Evolutionary conservation across 1,140 invertebrate species (phyloP).

Genomic region (Campoletis sonorensis): DNA sequence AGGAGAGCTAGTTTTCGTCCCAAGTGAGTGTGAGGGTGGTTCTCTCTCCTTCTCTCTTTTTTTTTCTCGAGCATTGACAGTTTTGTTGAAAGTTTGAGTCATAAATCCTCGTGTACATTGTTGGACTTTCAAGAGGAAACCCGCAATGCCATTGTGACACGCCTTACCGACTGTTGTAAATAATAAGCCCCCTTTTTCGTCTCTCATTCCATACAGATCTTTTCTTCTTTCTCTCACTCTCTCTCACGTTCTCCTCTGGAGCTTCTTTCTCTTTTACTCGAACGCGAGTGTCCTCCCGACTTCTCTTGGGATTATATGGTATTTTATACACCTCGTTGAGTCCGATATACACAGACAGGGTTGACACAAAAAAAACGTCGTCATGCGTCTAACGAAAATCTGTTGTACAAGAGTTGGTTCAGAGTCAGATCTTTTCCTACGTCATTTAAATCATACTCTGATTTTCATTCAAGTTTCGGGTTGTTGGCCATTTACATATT

Average conservation of each 20-base stretch:
- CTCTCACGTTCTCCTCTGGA: not conserved
- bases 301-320: constrained; percentile 17
- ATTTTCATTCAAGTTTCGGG: too few relatives aligned
- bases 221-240: constrained; percentile 17
- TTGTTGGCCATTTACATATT: too few relatives aligned
- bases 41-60: not conserved
- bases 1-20: constrained; percentile 51
- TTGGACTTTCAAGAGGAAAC: constrained; percentile 75
- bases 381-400: constrained; percentile 3
- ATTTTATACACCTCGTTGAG: constrained; percentile 34
- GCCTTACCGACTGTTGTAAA: constrained; percentile 69
- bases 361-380: constrained; percentile 9
- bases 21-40: constrained; percentile 56
- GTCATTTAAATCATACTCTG: not conserved
- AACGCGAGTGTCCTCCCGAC: not conserved
- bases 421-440: not conserved
- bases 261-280: constrained; percentile 10
- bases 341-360: constrained; percentile 20
- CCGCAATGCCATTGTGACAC: constrained; percentile 75
- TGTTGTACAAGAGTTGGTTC: not conserved
- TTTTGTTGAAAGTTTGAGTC: constrained; percentile 76
- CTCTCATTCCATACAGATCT: constrained; percentile 52
- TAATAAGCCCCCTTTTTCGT: constrained; percentile 60
- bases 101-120: constrained; percentile 74
- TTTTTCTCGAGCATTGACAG: constrained; percentile 68